Percentiles rank a stretch among this genome's conserved stretches.
Evolutionary conservation across 2,888 invertebrate species (phyloP).

Genomic region (Nomada goodeniana): DNA sequence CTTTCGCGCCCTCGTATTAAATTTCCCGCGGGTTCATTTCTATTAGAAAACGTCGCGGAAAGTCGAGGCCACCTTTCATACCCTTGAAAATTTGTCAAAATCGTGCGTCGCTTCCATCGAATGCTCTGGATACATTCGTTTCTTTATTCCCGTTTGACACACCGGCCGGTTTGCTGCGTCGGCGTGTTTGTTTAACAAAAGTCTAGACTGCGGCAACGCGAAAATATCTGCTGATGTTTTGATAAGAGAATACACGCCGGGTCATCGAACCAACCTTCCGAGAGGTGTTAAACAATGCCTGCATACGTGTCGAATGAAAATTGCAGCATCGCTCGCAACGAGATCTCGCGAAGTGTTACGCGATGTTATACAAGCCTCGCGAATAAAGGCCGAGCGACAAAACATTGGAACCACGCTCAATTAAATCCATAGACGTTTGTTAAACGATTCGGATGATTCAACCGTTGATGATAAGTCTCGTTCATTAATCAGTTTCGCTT

Average conservation of each 20-base stretch:
- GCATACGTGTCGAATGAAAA: not conserved
- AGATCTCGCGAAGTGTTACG: constrained; percentile 3
- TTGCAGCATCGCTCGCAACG: not conserved
- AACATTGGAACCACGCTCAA: too few relatives aligned
- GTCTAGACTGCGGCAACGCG: constrained; percentile 67
- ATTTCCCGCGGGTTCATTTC: not conserved
- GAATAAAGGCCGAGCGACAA: too few relatives aligned
- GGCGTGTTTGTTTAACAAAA: constrained; percentile 69
- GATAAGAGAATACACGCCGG: constrained; percentile 63
- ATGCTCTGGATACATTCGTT: not conserved
- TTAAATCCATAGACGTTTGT: too few relatives aligned
- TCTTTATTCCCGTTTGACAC: not conserved
- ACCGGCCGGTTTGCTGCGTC: constrained; percentile 22
- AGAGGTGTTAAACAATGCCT: constrained; percentile 53
- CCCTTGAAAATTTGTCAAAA: too few relatives aligned
- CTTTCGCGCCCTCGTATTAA: too few relatives aligned
- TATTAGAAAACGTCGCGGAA: too few relatives aligned
- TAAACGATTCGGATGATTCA: too few relatives aligned
- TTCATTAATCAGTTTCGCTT: too few relatives aligned
- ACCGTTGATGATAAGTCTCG: too few relatives aligned
- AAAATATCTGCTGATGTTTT: constrained; percentile 69
- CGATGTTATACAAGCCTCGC: not conserved
- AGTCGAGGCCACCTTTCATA: too few relatives aligned
- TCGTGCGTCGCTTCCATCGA: too few relatives aligned
- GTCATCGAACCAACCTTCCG: constrained; percentile 64